Percentiles rank a stretch among this genome's conserved stretches.
These are phyloP conservation scores for Scleropages formosus DNA, from an alignment of 2,797 vertebrate species.

Conservation along the genomic window DNA sequence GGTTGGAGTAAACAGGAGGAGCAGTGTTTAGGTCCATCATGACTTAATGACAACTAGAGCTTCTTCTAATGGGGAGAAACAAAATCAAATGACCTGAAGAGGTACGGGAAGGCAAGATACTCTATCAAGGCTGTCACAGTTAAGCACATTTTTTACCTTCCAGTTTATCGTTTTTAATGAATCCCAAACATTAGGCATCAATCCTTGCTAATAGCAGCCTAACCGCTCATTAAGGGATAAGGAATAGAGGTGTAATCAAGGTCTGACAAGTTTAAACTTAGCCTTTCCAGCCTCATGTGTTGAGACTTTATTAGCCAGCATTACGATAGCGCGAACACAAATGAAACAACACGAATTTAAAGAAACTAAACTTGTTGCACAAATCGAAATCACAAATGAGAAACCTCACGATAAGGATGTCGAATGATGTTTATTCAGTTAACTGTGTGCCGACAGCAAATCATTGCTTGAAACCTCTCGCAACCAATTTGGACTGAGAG, in stretches of 20 bases:
- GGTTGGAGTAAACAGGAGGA: not conserved
- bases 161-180: constrained; percentile 20
- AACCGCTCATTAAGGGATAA: constrained; percentile 14
- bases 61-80: not conserved
- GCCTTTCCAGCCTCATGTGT: not conserved
- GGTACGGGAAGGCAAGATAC: not conserved
- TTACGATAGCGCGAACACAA: no score
- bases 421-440: no score
- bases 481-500: no score
- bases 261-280: not conserved
- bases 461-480: no score
- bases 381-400: no score
- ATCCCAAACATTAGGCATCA: constrained; percentile 4
- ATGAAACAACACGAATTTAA: no score
- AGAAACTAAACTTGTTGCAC: no score
- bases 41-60: not conserved
- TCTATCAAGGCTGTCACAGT: not conserved
- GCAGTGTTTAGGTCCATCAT: no score
- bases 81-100: not conserved
- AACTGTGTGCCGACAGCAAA: no score
- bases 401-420: no score
- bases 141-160: not conserved
- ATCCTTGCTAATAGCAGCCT: constrained; percentile 7
- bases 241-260: not conserved
- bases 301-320: no score